Percentiles rank a stretch among this genome's conserved stretches.
Conservation (phyloP, 2,797 vertebrate species). For the Manis crassicaudata region DNA sequence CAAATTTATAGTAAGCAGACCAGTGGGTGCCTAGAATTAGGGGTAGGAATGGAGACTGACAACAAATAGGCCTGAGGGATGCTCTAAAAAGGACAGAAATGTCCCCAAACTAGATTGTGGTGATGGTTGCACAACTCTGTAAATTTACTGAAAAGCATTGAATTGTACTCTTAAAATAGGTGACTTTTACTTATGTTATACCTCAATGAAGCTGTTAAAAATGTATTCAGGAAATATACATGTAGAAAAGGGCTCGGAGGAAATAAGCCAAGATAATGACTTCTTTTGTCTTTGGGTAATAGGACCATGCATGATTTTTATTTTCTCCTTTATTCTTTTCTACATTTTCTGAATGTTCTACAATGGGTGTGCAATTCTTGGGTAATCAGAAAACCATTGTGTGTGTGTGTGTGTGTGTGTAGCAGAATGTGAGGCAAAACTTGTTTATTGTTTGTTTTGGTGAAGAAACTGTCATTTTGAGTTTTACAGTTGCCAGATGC, state of each 20-base stretch:
- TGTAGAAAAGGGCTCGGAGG: background rate
- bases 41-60: no score
- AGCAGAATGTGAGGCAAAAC: background rate
- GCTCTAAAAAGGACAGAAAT: background rate
- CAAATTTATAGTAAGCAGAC: no score
- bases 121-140: background rate
- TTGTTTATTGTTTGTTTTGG: background rate
- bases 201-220: background rate
- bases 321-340: background rate
- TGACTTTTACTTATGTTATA: background rate
- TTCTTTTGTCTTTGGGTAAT: background rate
- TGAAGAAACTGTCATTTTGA: background rate
- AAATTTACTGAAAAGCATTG: background rate
- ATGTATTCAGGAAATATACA: accelerated
- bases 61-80: accelerated
- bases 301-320: background rate
- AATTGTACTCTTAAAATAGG: background rate
- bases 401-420: background rate
- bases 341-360: background rate
- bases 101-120: background rate
- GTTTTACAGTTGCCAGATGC: background rate
- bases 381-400: background rate
- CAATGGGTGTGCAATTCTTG: background rate
- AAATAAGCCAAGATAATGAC: background rate
- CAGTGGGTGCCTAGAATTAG: accelerated